Conservation (phyloP, 2,113 vertebrate species). For the Nanorana parkeri region DNA sequence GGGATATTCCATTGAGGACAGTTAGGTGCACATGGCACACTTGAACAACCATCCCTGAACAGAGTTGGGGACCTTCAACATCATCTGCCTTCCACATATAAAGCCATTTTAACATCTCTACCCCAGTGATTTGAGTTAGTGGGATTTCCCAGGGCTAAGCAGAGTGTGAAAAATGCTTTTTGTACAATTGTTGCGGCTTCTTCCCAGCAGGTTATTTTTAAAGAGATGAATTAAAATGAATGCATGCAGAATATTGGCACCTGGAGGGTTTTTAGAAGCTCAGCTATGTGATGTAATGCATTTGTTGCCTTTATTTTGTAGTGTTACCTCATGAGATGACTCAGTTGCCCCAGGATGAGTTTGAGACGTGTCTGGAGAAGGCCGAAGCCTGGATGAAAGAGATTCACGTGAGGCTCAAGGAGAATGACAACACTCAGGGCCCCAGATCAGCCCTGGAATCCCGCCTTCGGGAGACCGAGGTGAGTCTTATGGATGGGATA, state of each 20-base stretch:
- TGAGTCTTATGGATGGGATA: slow-evolving; percentile 59
- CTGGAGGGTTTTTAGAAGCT: neutral
- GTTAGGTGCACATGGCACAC: no score
- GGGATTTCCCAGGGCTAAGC: no score
- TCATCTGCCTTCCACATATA: no score
- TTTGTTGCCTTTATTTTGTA: slow-evolving; percentile 46
- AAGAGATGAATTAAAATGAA: neutral
- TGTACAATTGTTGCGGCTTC: neutral
- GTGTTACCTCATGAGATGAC: slow-evolving; percentile 79
- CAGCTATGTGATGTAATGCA: neutral
- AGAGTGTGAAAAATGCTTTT: neutral
- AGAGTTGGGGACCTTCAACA: no score
- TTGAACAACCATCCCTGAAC: no score
- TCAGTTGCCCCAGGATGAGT: slow-evolving; percentile 86
- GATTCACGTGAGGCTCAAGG: slow-evolving; percentile 81
- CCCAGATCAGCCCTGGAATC: slow-evolving; percentile 86
- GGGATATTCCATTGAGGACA: no score
- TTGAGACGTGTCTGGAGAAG: slow-evolving; percentile 78
- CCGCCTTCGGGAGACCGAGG: slow-evolving; percentile 89
- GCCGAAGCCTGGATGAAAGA: slow-evolving; percentile 87
- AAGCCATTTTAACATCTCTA: no score
- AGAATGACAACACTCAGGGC: slow-evolving; percentile 90
- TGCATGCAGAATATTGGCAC: neutral
- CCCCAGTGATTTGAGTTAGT: no score
- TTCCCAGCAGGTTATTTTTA: neutral